A percentile compares a stretch with the other conserved stretches of the same genome.
phyloP scores from a whole-genome alignment of 2,797 vertebrate genomes.

The Onychomys torridus region DNA sequence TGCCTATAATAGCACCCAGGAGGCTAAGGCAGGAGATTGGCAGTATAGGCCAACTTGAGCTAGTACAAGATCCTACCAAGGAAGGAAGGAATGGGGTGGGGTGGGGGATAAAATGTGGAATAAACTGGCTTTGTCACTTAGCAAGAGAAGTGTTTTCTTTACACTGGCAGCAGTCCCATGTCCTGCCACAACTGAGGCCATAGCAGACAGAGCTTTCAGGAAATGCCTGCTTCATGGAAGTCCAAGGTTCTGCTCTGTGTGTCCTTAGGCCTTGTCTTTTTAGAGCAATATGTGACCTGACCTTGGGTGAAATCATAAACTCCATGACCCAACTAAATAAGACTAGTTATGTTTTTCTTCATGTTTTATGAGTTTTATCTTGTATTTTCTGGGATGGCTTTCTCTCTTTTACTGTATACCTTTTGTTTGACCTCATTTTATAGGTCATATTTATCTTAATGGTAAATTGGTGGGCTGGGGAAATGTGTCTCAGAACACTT shows the following conservation, averaged over 20 bases:
- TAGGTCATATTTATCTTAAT: background rate
- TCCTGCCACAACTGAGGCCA: background rate
- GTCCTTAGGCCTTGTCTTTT: constrained; percentile 7
- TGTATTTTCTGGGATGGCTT: constrained; percentile 36
- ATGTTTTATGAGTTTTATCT: constrained; percentile 39
- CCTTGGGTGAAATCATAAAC: constrained; percentile 16
- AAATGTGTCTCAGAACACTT: background rate
- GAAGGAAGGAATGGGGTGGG: background rate
- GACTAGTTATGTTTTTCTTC: background rate
- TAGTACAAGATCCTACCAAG: background rate
- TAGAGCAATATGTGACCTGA: constrained; percentile 22
- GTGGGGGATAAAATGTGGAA: background rate
- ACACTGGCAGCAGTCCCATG: background rate
- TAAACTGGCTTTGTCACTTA: constrained; percentile 43
- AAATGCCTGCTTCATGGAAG: background rate
- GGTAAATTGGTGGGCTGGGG: background rate
- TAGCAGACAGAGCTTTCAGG: background rate
- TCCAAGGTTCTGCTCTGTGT: background rate
- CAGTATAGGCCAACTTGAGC: background rate
- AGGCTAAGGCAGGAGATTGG: background rate
- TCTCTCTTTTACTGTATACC: background rate
- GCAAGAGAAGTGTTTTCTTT: constrained; percentile 30
- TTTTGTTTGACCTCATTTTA: constrained; percentile 52
- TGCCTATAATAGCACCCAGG: background rate
- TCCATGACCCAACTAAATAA: constrained; percentile 45